phyloP scores from a whole-genome alignment of 2,113 vertebrate genomes.

The Blennius ocellaris region DNA sequence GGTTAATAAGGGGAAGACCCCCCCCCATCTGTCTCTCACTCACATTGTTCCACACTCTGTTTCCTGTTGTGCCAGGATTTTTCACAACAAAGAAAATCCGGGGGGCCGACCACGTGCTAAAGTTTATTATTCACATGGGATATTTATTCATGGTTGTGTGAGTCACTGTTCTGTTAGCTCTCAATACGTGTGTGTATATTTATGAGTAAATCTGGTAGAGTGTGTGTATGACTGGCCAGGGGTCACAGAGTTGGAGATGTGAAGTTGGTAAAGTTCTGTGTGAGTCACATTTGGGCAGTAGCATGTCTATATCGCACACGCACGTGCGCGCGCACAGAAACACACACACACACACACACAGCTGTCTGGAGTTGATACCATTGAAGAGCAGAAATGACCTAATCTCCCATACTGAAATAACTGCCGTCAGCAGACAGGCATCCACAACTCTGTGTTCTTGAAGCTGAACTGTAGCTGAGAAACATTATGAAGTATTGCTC shows the following conservation, averaged over 20 bases:
- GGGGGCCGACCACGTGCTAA: slow-evolving; percentile 44
- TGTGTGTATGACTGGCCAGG: slow-evolving; percentile 41
- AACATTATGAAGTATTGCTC: slow-evolving; percentile 63
- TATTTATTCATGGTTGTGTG: slow-evolving; percentile 68
- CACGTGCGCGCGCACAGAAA: slow-evolving; percentile 53
- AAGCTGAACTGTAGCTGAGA: slow-evolving; percentile 65
- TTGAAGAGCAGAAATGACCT: slow-evolving; percentile 82
- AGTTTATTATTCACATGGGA: slow-evolving; percentile 75
- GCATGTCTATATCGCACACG: slow-evolving; percentile 72
- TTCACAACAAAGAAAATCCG: slow-evolving; percentile 31
- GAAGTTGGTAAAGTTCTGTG: slow-evolving; percentile 52
- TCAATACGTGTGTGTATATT: slow-evolving; percentile 26
- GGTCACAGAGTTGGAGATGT: slow-evolving; percentile 34
- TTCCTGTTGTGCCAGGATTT: slow-evolving; percentile 77
- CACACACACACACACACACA: slow-evolving; percentile 63
- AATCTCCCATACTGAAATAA: slow-evolving; percentile 80
- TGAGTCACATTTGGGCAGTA: slow-evolving; percentile 76
- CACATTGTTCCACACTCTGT: slow-evolving; percentile 70
- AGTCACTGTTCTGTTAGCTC: slow-evolving; percentile 56
- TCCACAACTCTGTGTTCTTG: slow-evolving; percentile 65
- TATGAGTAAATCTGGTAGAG: slow-evolving; percentile 43
- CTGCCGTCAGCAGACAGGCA: slow-evolving; percentile 79
- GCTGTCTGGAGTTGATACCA: slow-evolving; percentile 78
- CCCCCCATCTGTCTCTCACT: slow-evolving; percentile 25
- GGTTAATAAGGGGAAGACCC: slow-evolving; percentile 36